Evolutionary conservation across 2,888 invertebrate species (phyloP).

Genomic region (Lymantria monacha): DNA sequence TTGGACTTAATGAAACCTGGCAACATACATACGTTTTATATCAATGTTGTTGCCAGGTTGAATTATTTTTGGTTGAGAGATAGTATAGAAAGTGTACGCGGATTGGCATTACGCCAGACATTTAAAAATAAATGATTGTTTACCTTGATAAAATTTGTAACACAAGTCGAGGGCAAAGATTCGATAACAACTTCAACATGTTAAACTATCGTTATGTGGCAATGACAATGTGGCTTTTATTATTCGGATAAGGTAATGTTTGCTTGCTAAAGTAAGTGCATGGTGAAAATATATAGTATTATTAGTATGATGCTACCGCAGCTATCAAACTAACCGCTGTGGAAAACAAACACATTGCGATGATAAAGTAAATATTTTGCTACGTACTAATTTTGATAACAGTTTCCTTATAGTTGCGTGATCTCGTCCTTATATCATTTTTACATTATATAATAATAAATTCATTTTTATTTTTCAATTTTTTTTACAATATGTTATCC

Average conservation of each 20-base stretch:
- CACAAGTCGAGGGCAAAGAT: conserved; percentile 16
- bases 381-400: conserved; percentile 9
- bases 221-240: conserved; percentile 5
- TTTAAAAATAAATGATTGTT: conserved; percentile 35
- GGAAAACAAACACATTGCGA: conserved; percentile 1
- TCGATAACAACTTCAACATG: conserved; percentile 3
- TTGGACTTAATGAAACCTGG: conserved; percentile 8
- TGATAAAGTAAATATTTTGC: not conserved
- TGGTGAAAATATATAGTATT: conserved; percentile 9
- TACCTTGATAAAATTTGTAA: conserved; percentile 44
- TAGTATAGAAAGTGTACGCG: conserved; percentile 29
- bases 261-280: conserved; percentile 40
- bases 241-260: conserved; percentile 31
- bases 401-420: conserved; percentile 3
- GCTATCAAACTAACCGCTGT: not conserved
- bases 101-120: conserved; percentile 34
- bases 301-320: not conserved
- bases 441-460: too few relatives aligned
- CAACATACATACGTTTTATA: conserved; percentile 14
- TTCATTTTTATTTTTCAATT: too few relatives aligned
- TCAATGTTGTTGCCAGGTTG: not conserved
- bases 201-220: not conserved
- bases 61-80: conserved; percentile 18
- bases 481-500: too few relatives aligned
- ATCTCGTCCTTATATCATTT: not conserved